phyloP scores from a whole-genome alignment of 2,113 vertebrate genomes.

The Pterocles orientalis region DNA sequence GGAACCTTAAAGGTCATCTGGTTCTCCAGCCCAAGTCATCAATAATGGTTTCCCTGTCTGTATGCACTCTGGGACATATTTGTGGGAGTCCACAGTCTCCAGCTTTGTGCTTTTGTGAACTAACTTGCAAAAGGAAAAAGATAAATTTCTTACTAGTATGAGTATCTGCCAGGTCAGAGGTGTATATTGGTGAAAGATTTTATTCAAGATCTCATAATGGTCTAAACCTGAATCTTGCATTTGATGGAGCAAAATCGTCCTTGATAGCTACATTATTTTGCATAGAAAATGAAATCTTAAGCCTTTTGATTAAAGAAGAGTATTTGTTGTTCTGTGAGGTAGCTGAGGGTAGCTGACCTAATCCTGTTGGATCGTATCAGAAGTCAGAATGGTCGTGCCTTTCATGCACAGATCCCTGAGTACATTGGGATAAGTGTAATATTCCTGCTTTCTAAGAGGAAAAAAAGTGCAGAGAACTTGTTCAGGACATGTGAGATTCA shows the following conservation, averaged over 20 bases:
- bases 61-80: background rate
- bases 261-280: background rate
- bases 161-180: background rate
- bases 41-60: background rate
- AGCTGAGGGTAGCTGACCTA: background rate
- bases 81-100: background rate
- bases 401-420: background rate
- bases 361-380: background rate
- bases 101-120: background rate
- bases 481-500: background rate
- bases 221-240: background rate
- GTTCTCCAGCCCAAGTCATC: background rate
- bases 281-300: background rate
- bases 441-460: background rate
- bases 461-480: background rate
- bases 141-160: background rate
- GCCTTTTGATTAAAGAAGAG: background rate
- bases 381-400: background rate
- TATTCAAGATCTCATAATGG: background rate
- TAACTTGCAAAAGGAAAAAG: slow-evolving; percentile 63
- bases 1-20: too few species aligned
- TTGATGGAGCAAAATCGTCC: background rate
- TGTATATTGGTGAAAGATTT: background rate
- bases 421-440: background rate
- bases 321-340: background rate